A percentile compares a stretch with the other conserved stretches of the same genome.
Evolutionary conservation across 2,888 invertebrate genomes (phyloP).

Genomic region (Limnephilus lunatus): DNA sequence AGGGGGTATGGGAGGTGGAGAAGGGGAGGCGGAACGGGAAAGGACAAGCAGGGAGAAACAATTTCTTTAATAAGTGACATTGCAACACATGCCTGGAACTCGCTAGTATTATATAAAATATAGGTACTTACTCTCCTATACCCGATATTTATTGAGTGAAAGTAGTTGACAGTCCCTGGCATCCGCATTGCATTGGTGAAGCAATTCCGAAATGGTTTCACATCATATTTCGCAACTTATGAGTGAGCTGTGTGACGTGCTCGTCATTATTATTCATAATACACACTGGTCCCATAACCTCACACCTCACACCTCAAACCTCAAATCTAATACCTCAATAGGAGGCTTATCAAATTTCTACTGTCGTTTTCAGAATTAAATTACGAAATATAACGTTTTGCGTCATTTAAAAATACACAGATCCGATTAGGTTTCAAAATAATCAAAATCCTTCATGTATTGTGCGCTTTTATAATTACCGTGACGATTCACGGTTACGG

Average conservation of each 20-base stretch:
- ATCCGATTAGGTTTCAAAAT: not conserved
- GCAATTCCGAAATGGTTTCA: not conserved
- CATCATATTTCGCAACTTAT: not conserved
- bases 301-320: not conserved
- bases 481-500: too few relatives aligned
- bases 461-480: too few relatives aligned
- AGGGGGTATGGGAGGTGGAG: too few relatives aligned
- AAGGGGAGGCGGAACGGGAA: too few relatives aligned
- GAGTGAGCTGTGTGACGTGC: not conserved
- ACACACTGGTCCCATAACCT: not conserved
- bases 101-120: too few relatives aligned
- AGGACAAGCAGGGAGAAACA: too few relatives aligned
- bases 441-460: not conserved
- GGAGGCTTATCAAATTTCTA: not conserved
- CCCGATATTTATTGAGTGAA: too few relatives aligned
- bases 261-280: not conserved
- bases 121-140: too few relatives aligned
- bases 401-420: not conserved
- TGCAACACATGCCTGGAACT: too few relatives aligned
- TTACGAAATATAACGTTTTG: not conserved
- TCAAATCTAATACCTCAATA: not conserved
- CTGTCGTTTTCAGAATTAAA: not conserved
- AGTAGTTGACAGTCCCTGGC: not conserved
- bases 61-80: too few relatives aligned
- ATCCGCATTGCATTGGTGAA: not conserved